phyloP scores from a whole-genome alignment of 2,888 invertebrate species.

The Lottia gigantea region DNA sequence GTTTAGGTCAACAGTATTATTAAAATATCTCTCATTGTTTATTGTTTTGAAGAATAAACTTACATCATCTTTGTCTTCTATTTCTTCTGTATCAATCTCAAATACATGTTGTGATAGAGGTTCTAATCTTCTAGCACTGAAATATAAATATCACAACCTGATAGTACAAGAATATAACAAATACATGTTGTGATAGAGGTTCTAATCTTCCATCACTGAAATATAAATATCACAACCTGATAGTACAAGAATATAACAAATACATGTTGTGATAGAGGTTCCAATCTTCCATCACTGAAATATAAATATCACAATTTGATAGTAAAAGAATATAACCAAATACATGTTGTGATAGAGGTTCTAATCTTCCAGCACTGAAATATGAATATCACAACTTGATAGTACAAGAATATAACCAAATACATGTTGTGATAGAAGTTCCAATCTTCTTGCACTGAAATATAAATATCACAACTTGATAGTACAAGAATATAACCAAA shows the following conservation, averaged over 20 bases:
- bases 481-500: too few relatives aligned
- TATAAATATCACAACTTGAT: too few relatives aligned
- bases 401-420: too few relatives aligned
- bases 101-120: constrained; percentile 85
- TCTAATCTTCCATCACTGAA: constrained; percentile 54
- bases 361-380: constrained; percentile 36
- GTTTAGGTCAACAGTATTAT: too few relatives aligned
- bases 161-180: background rate
- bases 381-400: background rate
- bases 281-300: constrained; percentile 36
- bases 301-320: background rate
- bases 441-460: too few relatives aligned
- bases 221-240: background rate
- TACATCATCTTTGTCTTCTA: constrained; percentile 83
- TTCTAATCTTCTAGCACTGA: constrained; percentile 71
- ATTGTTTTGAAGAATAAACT: constrained; percentile 23
- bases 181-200: constrained; percentile 50
- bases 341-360: constrained; percentile 61
- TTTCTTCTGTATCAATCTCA: constrained; percentile 85
- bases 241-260: background rate
- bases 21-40: too few relatives aligned
- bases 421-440: too few relatives aligned
- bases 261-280: constrained; percentile 61
- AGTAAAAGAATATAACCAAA: background rate
- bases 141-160: constrained; percentile 28